These are phyloP conservation scores for Metopia argyrocephala DNA, from an alignment of 2,888 invertebrate species.

Conservation along the genomic window DNA sequence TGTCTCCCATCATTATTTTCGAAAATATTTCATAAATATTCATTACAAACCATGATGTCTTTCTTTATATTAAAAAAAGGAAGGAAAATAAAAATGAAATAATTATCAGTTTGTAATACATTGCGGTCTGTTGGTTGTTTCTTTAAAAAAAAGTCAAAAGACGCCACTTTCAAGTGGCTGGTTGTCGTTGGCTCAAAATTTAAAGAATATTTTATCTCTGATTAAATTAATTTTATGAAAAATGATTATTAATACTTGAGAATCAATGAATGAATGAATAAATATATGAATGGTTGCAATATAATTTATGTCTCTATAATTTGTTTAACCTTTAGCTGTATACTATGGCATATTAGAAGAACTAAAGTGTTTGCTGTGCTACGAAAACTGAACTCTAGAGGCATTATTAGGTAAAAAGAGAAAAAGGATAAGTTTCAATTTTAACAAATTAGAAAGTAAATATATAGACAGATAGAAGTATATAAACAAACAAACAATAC, in stretches of 20 bases:
- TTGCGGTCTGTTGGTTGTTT: neutral
- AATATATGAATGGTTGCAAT: neutral
- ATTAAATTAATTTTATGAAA: slow-evolving; percentile 45
- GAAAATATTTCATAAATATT: slow-evolving; percentile 29
- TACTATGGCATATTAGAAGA: neutral
- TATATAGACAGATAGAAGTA: neutral
- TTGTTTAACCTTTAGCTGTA: neutral
- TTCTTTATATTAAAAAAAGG: no score
- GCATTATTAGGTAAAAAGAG: no score
- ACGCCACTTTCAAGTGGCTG: slow-evolving; percentile 61
- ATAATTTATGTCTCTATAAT: neutral
- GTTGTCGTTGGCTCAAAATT: slow-evolving; percentile 51
- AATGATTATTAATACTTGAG: neutral
- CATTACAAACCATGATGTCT: no score
- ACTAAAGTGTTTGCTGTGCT: neutral
- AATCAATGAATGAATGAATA: neutral
- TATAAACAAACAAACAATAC: neutral
- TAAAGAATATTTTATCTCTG: slow-evolving; percentile 37
- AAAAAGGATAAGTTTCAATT: slow-evolving; percentile 8
- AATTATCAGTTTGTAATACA: no score
- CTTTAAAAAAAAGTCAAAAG: slow-evolving; percentile 6
- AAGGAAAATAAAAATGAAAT: no score
- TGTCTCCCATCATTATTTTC: slow-evolving; percentile 56
- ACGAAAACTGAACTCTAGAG: no score
- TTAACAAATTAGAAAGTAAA: neutral